Evolutionary conservation across 1,140 invertebrate species (phyloP), one percentile per base, ranked within the genome.

Genomic region (Parasteatoda tepidariorum): DNA sequence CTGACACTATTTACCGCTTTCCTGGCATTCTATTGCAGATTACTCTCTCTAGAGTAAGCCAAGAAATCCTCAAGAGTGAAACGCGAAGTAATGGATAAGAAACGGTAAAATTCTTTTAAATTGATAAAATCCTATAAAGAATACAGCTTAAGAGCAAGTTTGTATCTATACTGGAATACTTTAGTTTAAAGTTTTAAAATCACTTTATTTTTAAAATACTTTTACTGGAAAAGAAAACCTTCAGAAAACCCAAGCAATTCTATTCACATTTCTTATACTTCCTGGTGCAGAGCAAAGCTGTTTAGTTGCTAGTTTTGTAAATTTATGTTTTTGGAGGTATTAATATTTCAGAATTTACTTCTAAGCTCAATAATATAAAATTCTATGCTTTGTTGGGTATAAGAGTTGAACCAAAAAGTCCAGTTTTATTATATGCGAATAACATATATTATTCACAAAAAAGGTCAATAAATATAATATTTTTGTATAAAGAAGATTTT

Each of bases 101-200:
- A 75, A 75, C 74, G 61, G 30, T 54, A 66, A 78, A 66, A 78
- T 59, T 66, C 74, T 48, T 78, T 78, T 78, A 78, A 78, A 78
- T 78, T 78, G 74, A 78, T 78, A 78, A 78, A 55, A 78, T 78
- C 62, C 61, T 78, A 78, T 78, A 66, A 78, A 78, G 41, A 78
- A 78, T 78, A 78, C 74, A 66, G 74, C 54, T 78, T 78, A 78
- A 66, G 31, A 57, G 38, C 74, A 66, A 41, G 61, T 75, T 75
- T 62, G 38, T 4, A 48, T 48, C 18, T 48, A 48, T 48, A 48
- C 38, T 18, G 4, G 4, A 13, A 4, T 1, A 48, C 9, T 18
- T 48, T 48, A 13, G 4, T 9, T 48, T 48, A 13, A 48, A 48
- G 18, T 9, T 13, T 48, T 48, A 13, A 48, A 48, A 48, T 48